A percentile compares a stretch with the other conserved stretches of the same genome.
Conservation (phyloP, 1,140 invertebrate genomes). For the Asbolus verrucosus region DNA sequence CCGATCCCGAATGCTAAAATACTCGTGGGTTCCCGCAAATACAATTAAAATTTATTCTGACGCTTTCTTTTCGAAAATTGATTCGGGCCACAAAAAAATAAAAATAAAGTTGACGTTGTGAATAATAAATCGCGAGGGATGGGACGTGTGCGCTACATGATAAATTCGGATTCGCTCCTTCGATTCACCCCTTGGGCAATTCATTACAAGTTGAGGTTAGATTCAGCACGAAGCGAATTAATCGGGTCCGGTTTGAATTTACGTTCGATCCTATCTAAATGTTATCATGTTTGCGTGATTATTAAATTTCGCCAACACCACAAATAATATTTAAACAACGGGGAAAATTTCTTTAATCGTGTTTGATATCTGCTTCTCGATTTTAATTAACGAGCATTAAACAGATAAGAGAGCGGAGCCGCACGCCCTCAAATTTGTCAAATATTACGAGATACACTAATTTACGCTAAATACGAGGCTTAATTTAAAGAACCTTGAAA, state of each 20-base stretch:
- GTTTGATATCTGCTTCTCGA: conserved; percentile 17
- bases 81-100: not conserved
- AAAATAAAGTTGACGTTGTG: conserved; percentile 9
- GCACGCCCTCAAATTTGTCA: too few species aligned
- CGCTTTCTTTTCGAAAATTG: not conserved
- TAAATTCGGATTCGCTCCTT: conserved; percentile 46
- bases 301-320: conserved; percentile 42
- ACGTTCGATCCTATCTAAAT: conserved; percentile 50
- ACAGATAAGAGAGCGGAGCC: too few species aligned
- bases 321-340: conserved; percentile 33
- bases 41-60: conserved; percentile 6
- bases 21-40: too few species aligned
- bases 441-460: too few species aligned
- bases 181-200: conserved; percentile 45
- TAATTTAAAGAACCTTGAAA: too few species aligned
- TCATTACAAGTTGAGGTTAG: conserved; percentile 49
- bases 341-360: conserved; percentile 15
- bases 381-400: conserved; percentile 18
- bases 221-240: conserved; percentile 49
- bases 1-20: too few species aligned
- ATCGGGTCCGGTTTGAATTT: conserved; percentile 49
- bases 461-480: too few species aligned
- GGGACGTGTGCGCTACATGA: conserved; percentile 34
- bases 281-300: conserved; percentile 50
- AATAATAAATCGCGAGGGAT: conserved; percentile 26